Percentiles rank a stretch among this genome's conserved stretches.
phyloP scores from a whole-genome alignment of 1,140 invertebrate genomes.

The Temnothorax curvispinosus region DNA sequence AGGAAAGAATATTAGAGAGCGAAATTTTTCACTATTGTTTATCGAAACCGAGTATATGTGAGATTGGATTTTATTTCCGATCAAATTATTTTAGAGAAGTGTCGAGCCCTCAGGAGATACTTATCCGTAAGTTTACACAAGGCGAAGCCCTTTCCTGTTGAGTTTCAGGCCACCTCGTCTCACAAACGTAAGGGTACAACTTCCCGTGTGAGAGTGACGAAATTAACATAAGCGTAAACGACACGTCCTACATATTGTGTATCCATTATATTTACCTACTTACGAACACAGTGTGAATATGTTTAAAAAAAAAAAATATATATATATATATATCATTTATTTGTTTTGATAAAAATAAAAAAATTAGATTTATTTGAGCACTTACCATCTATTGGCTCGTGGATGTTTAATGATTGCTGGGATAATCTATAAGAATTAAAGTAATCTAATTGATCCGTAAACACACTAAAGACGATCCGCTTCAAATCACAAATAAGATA shows the following conservation, averaged over 20 bases:
- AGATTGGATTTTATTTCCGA: constrained; percentile 15
- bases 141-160: constrained; percentile 25
- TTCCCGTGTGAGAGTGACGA: constrained; percentile 17
- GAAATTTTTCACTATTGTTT: constrained; percentile 10
- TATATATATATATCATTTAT: neutral
- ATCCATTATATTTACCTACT: constrained; percentile 12
- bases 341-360: neutral
- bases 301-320: neutral
- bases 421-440: neutral
- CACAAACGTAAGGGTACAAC: constrained; percentile 36
- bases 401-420: neutral
- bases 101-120: constrained; percentile 46
- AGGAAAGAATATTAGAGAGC: neutral
- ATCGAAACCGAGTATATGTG: neutral
- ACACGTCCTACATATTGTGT: constrained; percentile 23
- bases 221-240: constrained; percentile 66
- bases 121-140: constrained; percentile 49
- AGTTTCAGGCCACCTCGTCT: constrained; percentile 10
- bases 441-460: neutral
- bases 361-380: neutral
- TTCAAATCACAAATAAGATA: constrained; percentile 7
- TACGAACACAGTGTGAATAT: neutral
- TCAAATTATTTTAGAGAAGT: constrained; percentile 44
- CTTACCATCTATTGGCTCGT: constrained; percentile 15
- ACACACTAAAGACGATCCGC: neutral